Evolutionary conservation across 2,888 invertebrate genomes (phyloP), one percentile per base, ranked within the genome.

Genomic region (Autographa gamma): DNA sequence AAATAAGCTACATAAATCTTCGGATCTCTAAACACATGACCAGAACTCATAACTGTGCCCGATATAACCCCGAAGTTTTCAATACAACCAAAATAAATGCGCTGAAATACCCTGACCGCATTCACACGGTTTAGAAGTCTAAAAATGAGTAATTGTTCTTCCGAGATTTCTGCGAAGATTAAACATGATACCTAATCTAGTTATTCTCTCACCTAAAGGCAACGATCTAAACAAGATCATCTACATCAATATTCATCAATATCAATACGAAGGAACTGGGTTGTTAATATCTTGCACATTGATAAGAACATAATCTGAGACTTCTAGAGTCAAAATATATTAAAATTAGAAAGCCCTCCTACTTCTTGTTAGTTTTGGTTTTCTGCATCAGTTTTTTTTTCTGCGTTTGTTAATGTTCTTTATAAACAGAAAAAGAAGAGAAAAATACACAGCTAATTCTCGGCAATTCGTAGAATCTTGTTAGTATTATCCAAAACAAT

Each of bases 31-130:
- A 65, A 43, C 41, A 54, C 25, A 56, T 25, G 54, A 13, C 54
- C 13, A 11, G 4, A 56, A 32, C 43, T 38, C 32, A 64, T 60
- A 63, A 66, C 56, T 63, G 25, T 25, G 11, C 56, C 56, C 62
- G 77, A 76, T 76, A 76, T 77, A 63, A 58, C 64, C 16, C 34
- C 34, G 41, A 19, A 68, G 60, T 73, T 52, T 16, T 48, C 48
- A 48, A 48, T 48, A 48, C 48, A 34, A 52, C 60, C 52, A 11
- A 48, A 32, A 62, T 68, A n/a, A 34, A 63, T 48, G 38, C 77
- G 52, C 25, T 54, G 25, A 66, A 54, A 66, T 63, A 54, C 60
- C 60, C 25, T 32, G 48, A 32, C 58, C 58, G 56, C 56, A 61
- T 74, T 63, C 58, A 25, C 38, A 77, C 66, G 63, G 60, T 63